Evolutionary conservation across 2,797 vertebrate species (phyloP).

Genomic region (Clarias pachynema): DNA sequence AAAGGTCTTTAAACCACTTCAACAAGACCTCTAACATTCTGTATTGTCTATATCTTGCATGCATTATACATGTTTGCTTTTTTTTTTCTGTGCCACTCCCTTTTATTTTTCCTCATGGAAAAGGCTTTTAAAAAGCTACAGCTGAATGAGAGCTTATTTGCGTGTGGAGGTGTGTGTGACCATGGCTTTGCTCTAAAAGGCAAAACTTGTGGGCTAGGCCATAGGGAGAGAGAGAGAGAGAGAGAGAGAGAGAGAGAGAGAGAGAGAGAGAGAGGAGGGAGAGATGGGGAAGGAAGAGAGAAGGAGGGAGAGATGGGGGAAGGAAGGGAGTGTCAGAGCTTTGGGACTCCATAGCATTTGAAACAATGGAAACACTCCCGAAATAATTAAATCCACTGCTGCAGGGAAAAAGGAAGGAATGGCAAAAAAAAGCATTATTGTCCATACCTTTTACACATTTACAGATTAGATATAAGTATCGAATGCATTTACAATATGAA

Average conservation of each 20-base stretch:
- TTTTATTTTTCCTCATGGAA: neutral
- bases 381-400: constrained; percentile 59
- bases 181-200: constrained; percentile 44
- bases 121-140: constrained; percentile 17
- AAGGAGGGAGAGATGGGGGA: constrained; percentile 56
- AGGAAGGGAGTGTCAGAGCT: constrained; percentile 72
- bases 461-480: constrained; percentile 7
- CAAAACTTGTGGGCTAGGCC: constrained; percentile 37
- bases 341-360: constrained; percentile 56
- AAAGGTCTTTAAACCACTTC: neutral
- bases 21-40: neutral
- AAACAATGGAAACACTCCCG: constrained; percentile 73
- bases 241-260: constrained; percentile 40
- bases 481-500: neutral
- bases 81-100: neutral
- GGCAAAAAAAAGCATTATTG: constrained; percentile 40
- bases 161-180: constrained; percentile 25
- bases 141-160: constrained; percentile 26
- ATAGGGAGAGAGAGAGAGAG: constrained; percentile 34
- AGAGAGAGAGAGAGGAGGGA: constrained; percentile 45
- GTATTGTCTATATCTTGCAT: neutral
- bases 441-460: neutral
- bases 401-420: constrained; percentile 62
- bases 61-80: constrained; percentile 9
- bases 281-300: constrained; percentile 59